These are phyloP conservation scores for Hippopotamus amphibius DNA, from an alignment of 2,113 vertebrate species.

Conservation along the genomic window DNA sequence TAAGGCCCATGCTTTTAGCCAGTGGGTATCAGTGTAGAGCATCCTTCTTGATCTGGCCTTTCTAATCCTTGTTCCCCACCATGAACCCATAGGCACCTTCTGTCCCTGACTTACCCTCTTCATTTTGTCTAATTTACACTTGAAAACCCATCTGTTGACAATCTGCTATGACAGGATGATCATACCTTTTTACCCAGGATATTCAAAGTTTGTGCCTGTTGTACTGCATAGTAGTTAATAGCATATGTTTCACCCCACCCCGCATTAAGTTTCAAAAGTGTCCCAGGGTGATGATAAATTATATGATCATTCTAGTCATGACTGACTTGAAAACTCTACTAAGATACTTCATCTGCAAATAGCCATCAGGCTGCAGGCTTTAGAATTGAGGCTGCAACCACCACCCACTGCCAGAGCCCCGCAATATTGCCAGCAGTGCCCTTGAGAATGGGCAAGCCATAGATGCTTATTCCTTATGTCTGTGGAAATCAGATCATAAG, in stretches of 20 bases:
- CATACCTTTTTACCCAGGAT: background rate
- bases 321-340: conserved; percentile 2
- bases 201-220: background rate
- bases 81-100: background rate
- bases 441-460: background rate
- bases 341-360: background rate
- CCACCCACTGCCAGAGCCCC: background rate
- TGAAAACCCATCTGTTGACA: background rate
- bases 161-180: background rate
- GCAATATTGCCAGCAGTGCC: background rate
- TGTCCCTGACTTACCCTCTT: background rate
- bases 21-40: background rate
- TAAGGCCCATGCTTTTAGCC: background rate
- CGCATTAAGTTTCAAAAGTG: background rate
- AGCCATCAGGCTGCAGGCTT: background rate
- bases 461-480: background rate
- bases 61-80: background rate
- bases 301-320: background rate
- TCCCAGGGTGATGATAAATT: background rate
- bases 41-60: background rate
- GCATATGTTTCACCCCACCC: background rate
- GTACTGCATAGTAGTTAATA: background rate
- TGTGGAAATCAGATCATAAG: background rate
- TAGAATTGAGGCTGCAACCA: background rate
- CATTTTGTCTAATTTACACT: background rate